Conservation (phyloP, 2,888 invertebrate species). For the Tetheella fluctuosa region DNA sequence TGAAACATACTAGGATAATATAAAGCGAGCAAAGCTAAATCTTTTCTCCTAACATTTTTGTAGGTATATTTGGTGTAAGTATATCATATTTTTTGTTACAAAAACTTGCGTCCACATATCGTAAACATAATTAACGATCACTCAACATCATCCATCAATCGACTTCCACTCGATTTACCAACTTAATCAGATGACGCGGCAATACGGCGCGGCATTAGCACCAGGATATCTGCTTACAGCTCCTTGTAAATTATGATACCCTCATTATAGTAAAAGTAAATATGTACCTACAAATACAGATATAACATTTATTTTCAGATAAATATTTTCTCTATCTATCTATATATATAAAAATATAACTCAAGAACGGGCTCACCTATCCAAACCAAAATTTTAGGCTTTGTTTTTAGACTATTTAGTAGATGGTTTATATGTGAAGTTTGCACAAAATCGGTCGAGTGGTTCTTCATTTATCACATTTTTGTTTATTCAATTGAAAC, state of each 20-base stretch:
- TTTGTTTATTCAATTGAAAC: too few species aligned
- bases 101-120: conserved; percentile 22
- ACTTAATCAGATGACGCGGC: conserved; percentile 67
- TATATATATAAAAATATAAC: too few species aligned
- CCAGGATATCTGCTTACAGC: conserved; percentile 18
- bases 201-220: conserved; percentile 25
- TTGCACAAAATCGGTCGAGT: too few species aligned
- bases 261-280: too few species aligned
- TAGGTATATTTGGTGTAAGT: not conserved
- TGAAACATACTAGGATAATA: not conserved
- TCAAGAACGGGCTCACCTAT: too few species aligned
- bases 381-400: too few species aligned
- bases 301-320: not conserved
- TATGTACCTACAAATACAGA: conserved; percentile 9
- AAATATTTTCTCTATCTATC: too few species aligned
- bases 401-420: too few species aligned
- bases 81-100: conserved; percentile 27
- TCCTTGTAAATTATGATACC: conserved; percentile 18
- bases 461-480: too few species aligned
- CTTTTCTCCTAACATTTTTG: not conserved
- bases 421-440: too few species aligned
- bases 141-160: conserved; percentile 53
- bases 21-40: not conserved
- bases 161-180: conserved; percentile 65
- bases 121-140: conserved; percentile 55